Base-by-base conservation (phyloP, 2,888 invertebrate genomes). In the Drosophila barbarae region DNA sequence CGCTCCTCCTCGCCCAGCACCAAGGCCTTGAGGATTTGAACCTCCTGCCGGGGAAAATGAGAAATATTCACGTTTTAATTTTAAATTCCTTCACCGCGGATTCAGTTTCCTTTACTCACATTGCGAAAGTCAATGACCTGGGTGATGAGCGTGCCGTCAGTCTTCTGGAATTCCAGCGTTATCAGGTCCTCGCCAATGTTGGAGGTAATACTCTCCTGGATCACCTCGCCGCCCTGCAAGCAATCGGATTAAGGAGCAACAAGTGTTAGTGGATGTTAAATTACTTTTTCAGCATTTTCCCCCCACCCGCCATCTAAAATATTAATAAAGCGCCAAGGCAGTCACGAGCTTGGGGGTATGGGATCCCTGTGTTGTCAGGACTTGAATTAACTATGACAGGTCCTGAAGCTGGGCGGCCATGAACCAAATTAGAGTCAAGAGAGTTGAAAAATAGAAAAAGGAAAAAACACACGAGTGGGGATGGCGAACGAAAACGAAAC, bases 91-190 rank as follows among this genome's bases (percentile, higher is more conserved):
- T 2, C 10, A 10, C 1, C 30, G 15, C 2, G 15, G 21, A 4
- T 30, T 36, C 13, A 3, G 35, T 18, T 8, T 8, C 1, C 21
- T n/a, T 5, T 52, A 92, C 94, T 93, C 91, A 97, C 98, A 92
- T 96, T 96, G 90, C 95, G 94, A 89, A 98, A 98, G 90, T 98
- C 98, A 68, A 98, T 95, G 69, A 98, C 93, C 89, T 98, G 97
- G 2, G 97, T 96, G 64, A 98, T 93, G 74, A 95, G 92, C 13
- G 97, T 96, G 54, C 98, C 98, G 89, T 98, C 98, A 10, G 96
- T 94, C 78, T 96, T 92, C 89, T 96, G 94, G 87, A 97, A 97
- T 88, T 97, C 96, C 84, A 98, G 90, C 34, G 93, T 94, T 74
- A 98, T 95, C 51, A 96, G 94, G 89, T 98, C 97, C 83, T 96